Conservation (phyloP, 2,888 invertebrate species). For the Laspeyria flexula region DNA sequence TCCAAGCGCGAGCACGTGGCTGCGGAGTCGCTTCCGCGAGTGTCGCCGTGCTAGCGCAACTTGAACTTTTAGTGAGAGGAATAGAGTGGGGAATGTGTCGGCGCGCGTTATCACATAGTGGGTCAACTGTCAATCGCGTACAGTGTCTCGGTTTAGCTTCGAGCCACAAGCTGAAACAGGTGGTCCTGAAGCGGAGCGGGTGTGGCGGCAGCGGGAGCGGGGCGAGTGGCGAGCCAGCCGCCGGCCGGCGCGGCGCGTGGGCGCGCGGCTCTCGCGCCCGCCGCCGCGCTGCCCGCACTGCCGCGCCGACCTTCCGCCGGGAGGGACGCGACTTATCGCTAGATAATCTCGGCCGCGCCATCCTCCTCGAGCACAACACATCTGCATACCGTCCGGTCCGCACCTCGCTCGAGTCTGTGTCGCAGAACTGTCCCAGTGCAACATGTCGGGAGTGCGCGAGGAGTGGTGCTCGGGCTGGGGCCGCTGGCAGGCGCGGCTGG, state of each 20-base stretch:
- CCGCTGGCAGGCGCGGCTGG: conserved; percentile 75
- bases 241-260: conserved; percentile 23
- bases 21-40: conserved; percentile 17
- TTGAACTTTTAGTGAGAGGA: background rate
- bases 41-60: background rate
- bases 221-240: conserved; percentile 6
- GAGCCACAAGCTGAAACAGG: conserved; percentile 31
- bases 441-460: conserved; percentile 50
- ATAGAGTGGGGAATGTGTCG: conserved; percentile 12
- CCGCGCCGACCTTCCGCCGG: conserved; percentile 37
- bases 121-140: conserved; percentile 32
- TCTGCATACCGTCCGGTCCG: background rate
- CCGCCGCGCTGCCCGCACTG: conserved; percentile 22
- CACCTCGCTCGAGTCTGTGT: background rate
- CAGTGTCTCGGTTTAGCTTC: conserved; percentile 37
- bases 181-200: conserved; percentile 46
- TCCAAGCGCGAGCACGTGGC: conserved; percentile 46
- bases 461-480: conserved; percentile 72
- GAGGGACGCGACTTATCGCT: conserved; percentile 33
- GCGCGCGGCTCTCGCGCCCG: conserved; percentile 1
- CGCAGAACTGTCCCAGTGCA: background rate
- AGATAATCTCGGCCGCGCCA: conserved; percentile 4
- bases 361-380: conserved; percentile 1
- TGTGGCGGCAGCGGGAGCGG: conserved; percentile 15
- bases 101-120: conserved; percentile 14